Percentiles rank a stretch among this genome's conserved stretches.
These are phyloP conservation scores for Hirudo medicinalis DNA, from an alignment of 1,140 invertebrate genomes.

Conservation along the genomic window DNA sequence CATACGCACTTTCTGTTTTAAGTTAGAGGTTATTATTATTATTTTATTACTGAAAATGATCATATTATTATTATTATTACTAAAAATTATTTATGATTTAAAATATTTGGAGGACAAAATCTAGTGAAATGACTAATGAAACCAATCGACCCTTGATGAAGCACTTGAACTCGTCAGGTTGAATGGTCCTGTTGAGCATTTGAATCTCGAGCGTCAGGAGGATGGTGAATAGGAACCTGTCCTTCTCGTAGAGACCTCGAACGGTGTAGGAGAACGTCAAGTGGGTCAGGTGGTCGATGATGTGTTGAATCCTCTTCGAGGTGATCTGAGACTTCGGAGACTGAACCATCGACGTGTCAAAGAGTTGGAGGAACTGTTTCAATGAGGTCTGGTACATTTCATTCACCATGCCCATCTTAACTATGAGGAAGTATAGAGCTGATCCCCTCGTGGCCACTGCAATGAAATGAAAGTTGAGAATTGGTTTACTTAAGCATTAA, in stretches of 20 bases:
- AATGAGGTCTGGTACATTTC: slow-evolving; percentile 59
- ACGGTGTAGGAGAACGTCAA: slow-evolving; percentile 86
- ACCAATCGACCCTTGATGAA: slow-evolving; percentile 49
- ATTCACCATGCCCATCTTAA: slow-evolving; percentile 92
- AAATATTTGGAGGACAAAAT: no score
- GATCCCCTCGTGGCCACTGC: slow-evolving; percentile 74
- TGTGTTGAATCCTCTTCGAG: slow-evolving; percentile 68
- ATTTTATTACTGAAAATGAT: no score
- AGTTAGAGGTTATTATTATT: no score
- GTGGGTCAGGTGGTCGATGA: slow-evolving; percentile 75
- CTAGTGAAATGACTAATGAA: not conserved
- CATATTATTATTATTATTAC: no score
- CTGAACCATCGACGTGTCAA: slow-evolving; percentile 80
- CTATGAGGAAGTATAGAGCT: slow-evolving; percentile 87
- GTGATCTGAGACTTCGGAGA: slow-evolving; percentile 49
- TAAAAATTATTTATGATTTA: no score
- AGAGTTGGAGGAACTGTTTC: slow-evolving; percentile 50
- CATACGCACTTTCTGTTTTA: no score
- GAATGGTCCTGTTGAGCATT: slow-evolving; percentile 62
- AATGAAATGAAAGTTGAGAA: not conserved
- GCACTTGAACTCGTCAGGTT: slow-evolving; percentile 71
- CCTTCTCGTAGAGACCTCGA: slow-evolving; percentile 78
- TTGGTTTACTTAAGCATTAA: not conserved
- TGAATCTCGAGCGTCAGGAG: slow-evolving; percentile 91
- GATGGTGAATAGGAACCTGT: slow-evolving; percentile 80